phyloP scores from a whole-genome alignment of 2,797 vertebrate species.

The Steatocranus sp. region DNA sequence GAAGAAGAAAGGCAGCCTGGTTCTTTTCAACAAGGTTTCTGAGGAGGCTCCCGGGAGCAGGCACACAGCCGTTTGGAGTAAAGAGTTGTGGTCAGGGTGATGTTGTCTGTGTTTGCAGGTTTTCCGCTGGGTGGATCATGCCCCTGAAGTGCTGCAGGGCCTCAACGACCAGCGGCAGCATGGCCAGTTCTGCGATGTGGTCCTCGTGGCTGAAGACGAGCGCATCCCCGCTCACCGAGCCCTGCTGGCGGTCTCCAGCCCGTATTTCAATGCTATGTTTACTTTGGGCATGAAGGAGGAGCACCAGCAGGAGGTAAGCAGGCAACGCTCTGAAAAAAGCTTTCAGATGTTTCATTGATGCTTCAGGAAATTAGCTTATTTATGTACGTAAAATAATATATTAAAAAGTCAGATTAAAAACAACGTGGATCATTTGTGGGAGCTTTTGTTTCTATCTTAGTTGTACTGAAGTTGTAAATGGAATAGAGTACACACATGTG shows the following conservation, averaged over 20 bases:
- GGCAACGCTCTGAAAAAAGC: not conserved
- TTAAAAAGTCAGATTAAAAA: not conserved
- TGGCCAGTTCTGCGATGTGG: constrained; percentile 87
- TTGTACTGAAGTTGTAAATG: not conserved
- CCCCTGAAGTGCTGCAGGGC: constrained; percentile 79
- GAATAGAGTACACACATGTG: rapidly evolving
- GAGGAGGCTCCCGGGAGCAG: rapidly evolving
- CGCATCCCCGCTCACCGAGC: constrained; percentile 85
- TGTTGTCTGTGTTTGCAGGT: constrained; percentile 67
- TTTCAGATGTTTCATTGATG: not conserved
- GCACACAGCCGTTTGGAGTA: not conserved
- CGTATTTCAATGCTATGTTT: constrained; percentile 97
- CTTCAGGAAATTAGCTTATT: not conserved
- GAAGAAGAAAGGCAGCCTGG: not conserved
- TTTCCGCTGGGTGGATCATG: constrained; percentile 81
- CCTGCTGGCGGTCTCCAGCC: constrained; percentile 87
- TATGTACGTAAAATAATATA: not conserved
- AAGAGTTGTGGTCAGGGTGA: not conserved
- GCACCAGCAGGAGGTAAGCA: constrained; percentile 77
- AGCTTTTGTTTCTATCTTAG: not conserved
- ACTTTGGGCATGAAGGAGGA: constrained; percentile 93
- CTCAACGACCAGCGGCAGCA: constrained; percentile 86
- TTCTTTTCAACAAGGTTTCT: not conserved
- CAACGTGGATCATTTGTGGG: not conserved
- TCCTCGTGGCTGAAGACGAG: constrained; percentile 84